Conservation (phyloP, 2,113 vertebrate genomes). For the Tangachromis dhanisi region DNA sequence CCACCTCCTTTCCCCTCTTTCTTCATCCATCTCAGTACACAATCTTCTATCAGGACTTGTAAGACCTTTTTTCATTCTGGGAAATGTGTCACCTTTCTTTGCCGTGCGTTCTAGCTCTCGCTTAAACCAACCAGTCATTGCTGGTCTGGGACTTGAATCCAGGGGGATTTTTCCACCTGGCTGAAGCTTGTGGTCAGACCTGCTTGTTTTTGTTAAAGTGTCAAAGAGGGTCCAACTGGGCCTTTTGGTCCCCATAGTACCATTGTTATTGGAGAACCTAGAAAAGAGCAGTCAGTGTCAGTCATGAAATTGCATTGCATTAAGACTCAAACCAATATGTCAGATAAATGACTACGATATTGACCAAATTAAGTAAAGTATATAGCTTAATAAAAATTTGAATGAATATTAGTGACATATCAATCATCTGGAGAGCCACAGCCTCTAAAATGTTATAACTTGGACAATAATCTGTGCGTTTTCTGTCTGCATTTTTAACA, state of each 20-base stretch:
- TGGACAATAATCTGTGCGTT: neutral
- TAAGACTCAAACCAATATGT: neutral
- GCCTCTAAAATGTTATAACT: neutral
- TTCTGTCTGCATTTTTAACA: neutral
- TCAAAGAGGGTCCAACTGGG: constrained; percentile 48
- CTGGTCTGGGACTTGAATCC: constrained; percentile 53
- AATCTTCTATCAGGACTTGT: neutral
- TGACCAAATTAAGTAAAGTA: neutral
- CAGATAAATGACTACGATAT: neutral
- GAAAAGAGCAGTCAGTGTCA: constrained; percentile 2
- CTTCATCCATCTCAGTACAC: neutral
- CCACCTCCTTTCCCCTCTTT: neutral
- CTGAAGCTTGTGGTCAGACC: constrained; percentile 41
- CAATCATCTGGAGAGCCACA: neutral
- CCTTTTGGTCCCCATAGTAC: constrained; percentile 65
- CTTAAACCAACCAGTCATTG: neutral
- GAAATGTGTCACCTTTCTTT: constrained; percentile 65
- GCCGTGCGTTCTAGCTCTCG: neutral
- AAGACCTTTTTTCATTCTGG: constrained; percentile 37
- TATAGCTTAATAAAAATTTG: neutral
- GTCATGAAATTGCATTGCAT: neutral
- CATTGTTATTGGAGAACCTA: constrained; percentile 59
- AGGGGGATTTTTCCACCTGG: constrained; percentile 40
- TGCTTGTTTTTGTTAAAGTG: constrained; percentile 41
- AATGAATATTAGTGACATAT: neutral